A percentile compares a stretch with the other conserved stretches of the same genome.
Conservation (phyloP, 1,140 invertebrate genomes). For the Rhyzopertha dominica region DNA sequence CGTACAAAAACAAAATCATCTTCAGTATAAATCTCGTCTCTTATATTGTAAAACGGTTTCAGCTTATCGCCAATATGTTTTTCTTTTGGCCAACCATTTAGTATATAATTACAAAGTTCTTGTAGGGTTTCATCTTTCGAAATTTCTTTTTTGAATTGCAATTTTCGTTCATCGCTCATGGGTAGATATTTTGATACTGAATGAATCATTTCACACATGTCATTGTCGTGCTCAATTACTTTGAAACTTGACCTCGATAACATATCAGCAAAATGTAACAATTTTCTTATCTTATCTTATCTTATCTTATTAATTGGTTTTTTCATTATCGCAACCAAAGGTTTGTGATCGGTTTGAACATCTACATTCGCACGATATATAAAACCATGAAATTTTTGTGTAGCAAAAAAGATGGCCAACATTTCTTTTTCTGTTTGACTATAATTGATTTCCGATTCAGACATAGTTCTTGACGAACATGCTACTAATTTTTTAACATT, state of each 20-base stretch:
- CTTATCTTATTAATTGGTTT: too few species aligned
- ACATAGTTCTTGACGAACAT: too few species aligned
- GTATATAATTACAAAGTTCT: slow-evolving; percentile 8
- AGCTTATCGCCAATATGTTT: not conserved
- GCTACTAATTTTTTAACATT: too few species aligned
- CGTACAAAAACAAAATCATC: slow-evolving; percentile 10
- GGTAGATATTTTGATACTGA: slow-evolving; percentile 9
- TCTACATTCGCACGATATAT: too few species aligned
- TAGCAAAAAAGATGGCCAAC: too few species aligned
- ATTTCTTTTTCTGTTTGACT: too few species aligned
- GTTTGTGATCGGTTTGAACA: too few species aligned
- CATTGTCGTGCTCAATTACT: not conserved
- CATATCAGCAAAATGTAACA: slow-evolving; percentile 4
- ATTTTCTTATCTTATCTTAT: too few species aligned
- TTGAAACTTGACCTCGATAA: slow-evolving; percentile 1
- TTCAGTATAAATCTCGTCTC: slow-evolving; percentile 7
- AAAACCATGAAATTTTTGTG: too few species aligned
- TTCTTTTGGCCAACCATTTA: slow-evolving; percentile 14
- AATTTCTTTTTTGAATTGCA: slow-evolving; percentile 8
- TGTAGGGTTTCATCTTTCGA: slow-evolving; percentile 5
- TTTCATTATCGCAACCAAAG: too few species aligned
- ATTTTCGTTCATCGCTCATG: slow-evolving; percentile 5
- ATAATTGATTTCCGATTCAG: too few species aligned
- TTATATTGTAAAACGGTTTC: slow-evolving; percentile 10
- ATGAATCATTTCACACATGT: slow-evolving; percentile 13